A percentile compares a stretch with the other conserved stretches of the same genome.
Conservation (phyloP, 1,140 invertebrate genomes). For the Drosophila bocki region DNA sequence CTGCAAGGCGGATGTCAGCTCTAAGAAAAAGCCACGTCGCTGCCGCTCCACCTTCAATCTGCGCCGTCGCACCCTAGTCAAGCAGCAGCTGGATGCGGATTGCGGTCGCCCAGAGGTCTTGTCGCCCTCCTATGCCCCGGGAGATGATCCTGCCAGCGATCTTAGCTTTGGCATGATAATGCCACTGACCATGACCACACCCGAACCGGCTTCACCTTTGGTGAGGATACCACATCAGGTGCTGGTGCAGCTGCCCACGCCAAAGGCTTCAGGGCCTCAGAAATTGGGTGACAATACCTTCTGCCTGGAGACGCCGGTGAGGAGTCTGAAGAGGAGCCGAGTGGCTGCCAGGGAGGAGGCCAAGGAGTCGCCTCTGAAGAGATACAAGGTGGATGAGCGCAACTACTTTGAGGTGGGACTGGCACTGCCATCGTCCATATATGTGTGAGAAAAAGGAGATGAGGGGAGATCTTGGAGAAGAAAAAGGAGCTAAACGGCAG, state of each 20-base stretch:
- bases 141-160: slow-evolving; percentile 82
- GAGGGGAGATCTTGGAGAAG: background rate
- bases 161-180: slow-evolving; percentile 63
- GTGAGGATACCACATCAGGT: slow-evolving; percentile 30
- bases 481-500: background rate
- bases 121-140: slow-evolving; percentile 81
- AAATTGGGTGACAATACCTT: slow-evolving; percentile 51
- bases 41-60: slow-evolving; percentile 75
- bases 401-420: slow-evolving; percentile 82
- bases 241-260: slow-evolving; percentile 51
- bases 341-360: slow-evolving; percentile 10
- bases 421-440: slow-evolving; percentile 78
- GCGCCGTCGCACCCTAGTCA: slow-evolving; percentile 72
- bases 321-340: slow-evolving; percentile 40
- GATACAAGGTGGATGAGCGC: slow-evolving; percentile 68
- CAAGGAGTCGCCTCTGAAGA: slow-evolving; percentile 67
- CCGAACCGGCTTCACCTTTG: slow-evolving; percentile 57
- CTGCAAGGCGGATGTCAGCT: slow-evolving; percentile 68
- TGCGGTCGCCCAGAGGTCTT: slow-evolving; percentile 40
- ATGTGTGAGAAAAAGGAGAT: slow-evolving; percentile 47
- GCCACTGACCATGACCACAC: slow-evolving; percentile 31
- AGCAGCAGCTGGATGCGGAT: slow-evolving; percentile 65
- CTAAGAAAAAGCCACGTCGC: slow-evolving; percentile 68
- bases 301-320: slow-evolving; percentile 64
- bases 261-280: background rate